These are phyloP conservation scores for Pammene aurita DNA, from an alignment of 2,888 invertebrate species.

Conservation along the genomic window DNA sequence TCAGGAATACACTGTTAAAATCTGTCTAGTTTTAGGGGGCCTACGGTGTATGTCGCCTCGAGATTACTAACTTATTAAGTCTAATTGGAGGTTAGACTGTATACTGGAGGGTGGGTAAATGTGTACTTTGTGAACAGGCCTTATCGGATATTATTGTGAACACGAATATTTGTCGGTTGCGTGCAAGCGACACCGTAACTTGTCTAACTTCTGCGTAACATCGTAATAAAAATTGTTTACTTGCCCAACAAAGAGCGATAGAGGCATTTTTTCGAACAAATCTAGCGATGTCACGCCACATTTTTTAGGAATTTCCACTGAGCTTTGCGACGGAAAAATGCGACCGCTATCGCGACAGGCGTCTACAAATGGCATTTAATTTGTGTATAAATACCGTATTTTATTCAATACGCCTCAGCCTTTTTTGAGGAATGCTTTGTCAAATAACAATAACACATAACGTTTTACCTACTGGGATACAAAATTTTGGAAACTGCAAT, in stretches of 20 bases:
- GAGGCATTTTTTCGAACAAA: slow-evolving; percentile 46
- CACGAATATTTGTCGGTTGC: slow-evolving; percentile 55
- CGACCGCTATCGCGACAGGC: slow-evolving; percentile 18
- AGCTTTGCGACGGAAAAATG: slow-evolving; percentile 29
- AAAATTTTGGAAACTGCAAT: not conserved
- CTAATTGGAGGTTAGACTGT: not conserved
- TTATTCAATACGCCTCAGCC: not conserved
- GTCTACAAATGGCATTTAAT: slow-evolving; percentile 21
- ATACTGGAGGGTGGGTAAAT: not conserved
- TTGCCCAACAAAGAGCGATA: slow-evolving; percentile 55
- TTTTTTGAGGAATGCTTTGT: not conserved
- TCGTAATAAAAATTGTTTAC: slow-evolving; percentile 71
- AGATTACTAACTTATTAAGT: not conserved
- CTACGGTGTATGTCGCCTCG: not conserved
- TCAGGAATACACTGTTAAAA: too few species aligned
- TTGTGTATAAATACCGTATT: slow-evolving; percentile 25
- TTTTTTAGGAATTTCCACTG: slow-evolving; percentile 32
- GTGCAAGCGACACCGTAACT: slow-evolving; percentile 73
- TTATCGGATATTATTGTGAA: slow-evolving; percentile 17
- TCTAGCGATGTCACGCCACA: slow-evolving; percentile 39
- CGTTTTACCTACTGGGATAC: not conserved
- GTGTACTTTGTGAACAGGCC: not conserved
- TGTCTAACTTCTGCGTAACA: slow-evolving; percentile 63
- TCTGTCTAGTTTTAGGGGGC: too few species aligned
- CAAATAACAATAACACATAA: not conserved